Evolutionary conservation across 2,888 invertebrate genomes (phyloP).

Genomic region (Disparrhopalites patrizii): DNA sequence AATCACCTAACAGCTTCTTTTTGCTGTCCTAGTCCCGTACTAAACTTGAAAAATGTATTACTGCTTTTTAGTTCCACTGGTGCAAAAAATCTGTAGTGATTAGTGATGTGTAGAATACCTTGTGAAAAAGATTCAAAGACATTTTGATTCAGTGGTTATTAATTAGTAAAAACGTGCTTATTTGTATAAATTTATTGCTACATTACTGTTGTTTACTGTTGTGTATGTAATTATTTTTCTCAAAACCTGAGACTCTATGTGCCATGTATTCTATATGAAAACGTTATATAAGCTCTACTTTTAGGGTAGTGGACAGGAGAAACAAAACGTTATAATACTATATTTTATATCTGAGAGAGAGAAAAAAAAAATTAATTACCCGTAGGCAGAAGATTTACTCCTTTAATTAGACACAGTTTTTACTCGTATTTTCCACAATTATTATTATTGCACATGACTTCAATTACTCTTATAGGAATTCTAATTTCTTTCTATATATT

Average conservation of each 20-base stretch:
- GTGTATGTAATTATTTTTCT: too few relatives aligned
- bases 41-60: not conserved
- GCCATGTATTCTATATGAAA: conserved; percentile 1
- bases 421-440: not conserved
- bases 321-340: conserved; percentile 12
- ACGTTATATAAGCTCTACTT: conserved; percentile 4
- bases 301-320: too few relatives aligned
- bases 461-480: too few relatives aligned
- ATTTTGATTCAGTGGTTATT: conserved; percentile 15
- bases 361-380: conserved; percentile 9
- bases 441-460: too few relatives aligned
- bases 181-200: too few relatives aligned
- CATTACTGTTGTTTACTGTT: too few relatives aligned
- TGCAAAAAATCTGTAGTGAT: too few relatives aligned
- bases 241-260: conserved; percentile 12
- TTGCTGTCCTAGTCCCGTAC: too few relatives aligned
- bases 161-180: too few relatives aligned
- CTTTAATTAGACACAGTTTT: not conserved
- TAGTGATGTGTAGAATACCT: too few relatives aligned
- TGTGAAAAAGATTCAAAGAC: conserved; percentile 13
- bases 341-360: conserved; percentile 16
- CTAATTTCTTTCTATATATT: too few relatives aligned
- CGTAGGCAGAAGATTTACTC: not conserved
- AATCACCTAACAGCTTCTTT: too few relatives aligned
- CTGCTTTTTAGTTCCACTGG: not conserved